Evolutionary conservation across 1,140 invertebrate genomes (phyloP).

Genomic region (Contarinia nasturtii): DNA sequence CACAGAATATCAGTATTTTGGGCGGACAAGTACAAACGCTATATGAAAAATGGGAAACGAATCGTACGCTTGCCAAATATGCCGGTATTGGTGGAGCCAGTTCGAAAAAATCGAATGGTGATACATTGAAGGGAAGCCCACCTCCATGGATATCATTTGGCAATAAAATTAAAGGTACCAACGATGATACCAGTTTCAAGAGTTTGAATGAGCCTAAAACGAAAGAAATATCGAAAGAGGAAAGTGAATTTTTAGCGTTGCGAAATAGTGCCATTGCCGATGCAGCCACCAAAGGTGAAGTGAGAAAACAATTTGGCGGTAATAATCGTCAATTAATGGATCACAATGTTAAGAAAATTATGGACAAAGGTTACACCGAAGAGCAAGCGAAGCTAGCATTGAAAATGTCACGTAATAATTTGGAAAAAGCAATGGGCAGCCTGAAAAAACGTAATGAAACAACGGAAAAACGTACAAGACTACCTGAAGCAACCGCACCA

Average conservation of each 20-base stretch:
- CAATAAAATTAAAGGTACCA: slow-evolving; percentile 34
- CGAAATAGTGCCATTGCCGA: slow-evolving; percentile 73
- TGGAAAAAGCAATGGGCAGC: slow-evolving; percentile 47
- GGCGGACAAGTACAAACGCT: slow-evolving; percentile 66
- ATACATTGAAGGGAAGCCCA: slow-evolving; percentile 34
- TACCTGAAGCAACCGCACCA: slow-evolving; percentile 7
- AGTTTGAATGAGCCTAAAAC: slow-evolving; percentile 31
- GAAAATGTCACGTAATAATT: slow-evolving; percentile 49
- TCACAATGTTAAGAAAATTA: slow-evolving; percentile 59
- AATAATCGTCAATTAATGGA: slow-evolving; percentile 50
- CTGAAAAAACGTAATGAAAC: slow-evolving; percentile 27
- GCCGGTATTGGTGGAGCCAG: slow-evolving; percentile 23
- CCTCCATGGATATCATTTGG: slow-evolving; percentile 85
- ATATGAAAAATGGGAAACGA: slow-evolving; percentile 78
- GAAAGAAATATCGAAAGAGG: slow-evolving; percentile 35
- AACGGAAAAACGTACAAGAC: slow-evolving; percentile 23
- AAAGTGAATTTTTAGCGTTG: slow-evolving; percentile 71
- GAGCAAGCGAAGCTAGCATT: slow-evolving; percentile 59
- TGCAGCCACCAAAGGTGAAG: slow-evolving; percentile 54
- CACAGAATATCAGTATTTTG: slow-evolving; percentile 42
- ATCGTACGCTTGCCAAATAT: slow-evolving; percentile 55
- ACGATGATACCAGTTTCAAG: slow-evolving; percentile 32
- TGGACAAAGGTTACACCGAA: slow-evolving; percentile 58
- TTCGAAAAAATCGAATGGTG: too few relatives aligned
- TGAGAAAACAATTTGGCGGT: slow-evolving; percentile 57